A percentile compares a stretch with the other conserved stretches of the same genome.
Evolutionary conservation across 2,113 vertebrate species (phyloP).

Genomic region (Bujurquina vittata): DNA sequence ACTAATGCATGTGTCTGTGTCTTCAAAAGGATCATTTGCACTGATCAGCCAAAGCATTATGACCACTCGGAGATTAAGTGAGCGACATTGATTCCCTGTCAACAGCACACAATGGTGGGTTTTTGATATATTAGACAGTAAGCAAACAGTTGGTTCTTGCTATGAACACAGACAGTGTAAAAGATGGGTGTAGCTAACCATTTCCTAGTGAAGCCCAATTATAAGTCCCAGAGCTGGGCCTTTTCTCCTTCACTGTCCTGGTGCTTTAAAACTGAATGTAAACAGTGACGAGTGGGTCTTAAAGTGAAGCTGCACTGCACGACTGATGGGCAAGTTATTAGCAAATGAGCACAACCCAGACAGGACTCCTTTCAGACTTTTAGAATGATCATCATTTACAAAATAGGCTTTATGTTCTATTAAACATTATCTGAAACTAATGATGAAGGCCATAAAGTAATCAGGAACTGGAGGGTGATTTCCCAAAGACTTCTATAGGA

Average conservation of each 20-base stretch:
- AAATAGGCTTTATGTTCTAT: neutral
- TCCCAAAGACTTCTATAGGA: neutral
- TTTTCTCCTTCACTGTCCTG: no score
- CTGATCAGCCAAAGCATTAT: neutral
- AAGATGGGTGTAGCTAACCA: neutral
- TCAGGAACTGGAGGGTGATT: neutral
- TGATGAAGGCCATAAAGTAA: neutral
- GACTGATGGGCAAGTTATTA: neutral
- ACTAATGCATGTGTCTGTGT: neutral
- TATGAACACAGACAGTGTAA: neutral
- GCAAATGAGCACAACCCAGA: neutral
- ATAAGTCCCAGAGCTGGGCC: neutral
- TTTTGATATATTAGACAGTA: neutral
- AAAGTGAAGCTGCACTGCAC: neutral
- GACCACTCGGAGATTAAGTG: neutral
- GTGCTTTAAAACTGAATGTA: no score
- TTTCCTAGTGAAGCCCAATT: neutral
- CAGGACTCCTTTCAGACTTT: no score
- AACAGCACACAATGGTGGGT: neutral
- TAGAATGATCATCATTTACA: no score
- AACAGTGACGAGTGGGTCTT: no score
- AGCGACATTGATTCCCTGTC: neutral
- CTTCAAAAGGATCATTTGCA: neutral
- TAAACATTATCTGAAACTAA: fast-evolving
- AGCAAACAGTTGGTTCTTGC: neutral